Evolutionary conservation across 1,140 invertebrate species (phyloP), one percentile per base, ranked within the genome.

Genomic region (Drosophila ogumai): DNA sequence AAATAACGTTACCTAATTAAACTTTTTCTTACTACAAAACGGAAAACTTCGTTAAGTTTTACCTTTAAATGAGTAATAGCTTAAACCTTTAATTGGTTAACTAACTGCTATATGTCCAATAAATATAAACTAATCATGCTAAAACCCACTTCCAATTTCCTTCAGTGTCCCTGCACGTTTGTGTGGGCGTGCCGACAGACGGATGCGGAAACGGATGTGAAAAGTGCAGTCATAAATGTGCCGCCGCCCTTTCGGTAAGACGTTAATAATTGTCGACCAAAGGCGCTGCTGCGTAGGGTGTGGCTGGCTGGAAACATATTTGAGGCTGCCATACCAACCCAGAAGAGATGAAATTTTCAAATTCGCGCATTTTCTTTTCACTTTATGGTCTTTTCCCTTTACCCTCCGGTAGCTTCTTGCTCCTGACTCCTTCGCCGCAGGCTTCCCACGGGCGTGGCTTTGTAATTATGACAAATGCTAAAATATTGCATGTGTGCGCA

Each of bases 141-240:
- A 10, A 19, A 34, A 34, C 3, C 6, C 10, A 0, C 0, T 7
- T 22, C 2, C 2, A 0, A n/a, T 65, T 43, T 43, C n/a, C 19
- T 6, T 6, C n/a, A 6, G 43, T 60, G 74, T 54, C 22, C 34
- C 40, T 32, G 32, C 31, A 31, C 49, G 32, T 46, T 46, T 72
- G 32, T 44, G 61, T 77, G 64, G 74, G 77, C 64, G 78, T 75
- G 85, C 71, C 76, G 84, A 81, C 84, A 84, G 67, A 75, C 85
- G 85, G 52, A 81, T 79, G 67, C 86, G 86, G 85, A 90, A 90
- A 64, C 85, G 86, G 85, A 90, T 90, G 85, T 90, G 86, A 90
- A 90, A 90, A 90, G 85, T 90, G 85, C 85, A 90, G 85, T 90
- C 85, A 90, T 90, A 90, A 90, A 90, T 90, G 85, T 79, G 81